Evolutionary conservation across 2,113 vertebrate genomes (phyloP).

Genomic region (Hemibagrus wyckioides): DNA sequence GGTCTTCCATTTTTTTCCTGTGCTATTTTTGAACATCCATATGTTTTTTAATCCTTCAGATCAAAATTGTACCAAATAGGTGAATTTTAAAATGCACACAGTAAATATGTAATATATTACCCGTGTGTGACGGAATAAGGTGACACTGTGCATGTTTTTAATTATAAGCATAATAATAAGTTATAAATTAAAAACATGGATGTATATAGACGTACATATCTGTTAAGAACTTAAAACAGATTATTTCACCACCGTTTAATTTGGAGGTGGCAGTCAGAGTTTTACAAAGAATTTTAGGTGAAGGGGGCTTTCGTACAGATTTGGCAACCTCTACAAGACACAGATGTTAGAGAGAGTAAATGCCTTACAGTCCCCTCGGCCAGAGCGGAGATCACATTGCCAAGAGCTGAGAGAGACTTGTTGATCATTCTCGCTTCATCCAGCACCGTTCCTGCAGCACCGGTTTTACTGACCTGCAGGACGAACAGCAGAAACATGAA

Average conservation of each 20-base stretch:
- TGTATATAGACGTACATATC: background rate
- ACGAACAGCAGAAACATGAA: background rate
- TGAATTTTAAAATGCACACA: background rate
- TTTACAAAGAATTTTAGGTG: background rate
- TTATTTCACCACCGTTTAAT: background rate
- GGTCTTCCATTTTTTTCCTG: background rate
- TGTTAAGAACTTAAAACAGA: too few species aligned
- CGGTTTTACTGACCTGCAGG: constrained; percentile 87
- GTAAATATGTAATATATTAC: background rate
- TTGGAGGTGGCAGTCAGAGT: background rate
- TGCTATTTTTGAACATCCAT: background rate
- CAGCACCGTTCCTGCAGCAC: constrained; percentile 84
- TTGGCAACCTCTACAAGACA: background rate
- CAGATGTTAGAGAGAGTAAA: background rate
- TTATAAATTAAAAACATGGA: background rate
- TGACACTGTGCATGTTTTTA: background rate
- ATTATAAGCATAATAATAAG: background rate
- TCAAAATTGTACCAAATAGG: background rate
- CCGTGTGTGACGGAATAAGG: background rate
- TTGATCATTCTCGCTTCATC: constrained; percentile 92
- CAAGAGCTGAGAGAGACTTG: constrained; percentile 86
- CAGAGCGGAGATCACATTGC: constrained; percentile 87
- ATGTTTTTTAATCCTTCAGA: background rate
- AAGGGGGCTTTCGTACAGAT: background rate
- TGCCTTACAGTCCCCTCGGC: constrained; percentile 84